Conservation (phyloP, 2,113 vertebrate species). For the Passer domesticus region DNA sequence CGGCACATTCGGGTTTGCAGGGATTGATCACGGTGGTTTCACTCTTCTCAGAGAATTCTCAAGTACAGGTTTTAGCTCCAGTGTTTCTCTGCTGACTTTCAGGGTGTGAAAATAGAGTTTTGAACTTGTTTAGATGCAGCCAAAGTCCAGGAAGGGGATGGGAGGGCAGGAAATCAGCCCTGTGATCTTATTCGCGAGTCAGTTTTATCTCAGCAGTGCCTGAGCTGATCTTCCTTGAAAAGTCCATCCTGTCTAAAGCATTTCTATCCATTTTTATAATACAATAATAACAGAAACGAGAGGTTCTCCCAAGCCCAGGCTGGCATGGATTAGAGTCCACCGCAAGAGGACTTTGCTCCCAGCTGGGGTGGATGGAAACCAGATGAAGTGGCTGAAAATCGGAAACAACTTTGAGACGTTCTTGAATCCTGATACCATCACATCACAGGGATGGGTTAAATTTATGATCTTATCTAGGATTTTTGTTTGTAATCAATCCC, state of each 20-base stretch:
- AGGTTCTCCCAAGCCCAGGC: background rate
- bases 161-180: background rate
- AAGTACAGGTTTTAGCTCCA: background rate
- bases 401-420: slow-evolving; percentile 34
- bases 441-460: slow-evolving; percentile 49
- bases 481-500: slow-evolving; percentile 57
- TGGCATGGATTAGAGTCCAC: slow-evolving; percentile 34
- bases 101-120: background rate
- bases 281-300: slow-evolving; percentile 10
- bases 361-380: slow-evolving; percentile 55
- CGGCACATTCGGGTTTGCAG: fast-evolving
- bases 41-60: background rate
- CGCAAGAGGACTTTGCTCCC: background rate
- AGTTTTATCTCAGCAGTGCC: background rate
- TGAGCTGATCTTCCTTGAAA: slow-evolving; percentile 16
- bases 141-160: background rate
- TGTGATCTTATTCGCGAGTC: background rate
- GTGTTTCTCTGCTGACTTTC: background rate
- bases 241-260: slow-evolving; percentile 2
- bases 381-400: slow-evolving; percentile 65
- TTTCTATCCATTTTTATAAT: slow-evolving; percentile 14
- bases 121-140: background rate
- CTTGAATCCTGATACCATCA: slow-evolving; percentile 36
- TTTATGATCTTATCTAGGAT: slow-evolving; percentile 36
- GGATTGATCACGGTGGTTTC: fast-evolving